Evolutionary conservation across 2,888 invertebrate genomes (phyloP), one percentile per base, ranked within the genome.

Genomic region (Trichopria drosophilae): DNA sequence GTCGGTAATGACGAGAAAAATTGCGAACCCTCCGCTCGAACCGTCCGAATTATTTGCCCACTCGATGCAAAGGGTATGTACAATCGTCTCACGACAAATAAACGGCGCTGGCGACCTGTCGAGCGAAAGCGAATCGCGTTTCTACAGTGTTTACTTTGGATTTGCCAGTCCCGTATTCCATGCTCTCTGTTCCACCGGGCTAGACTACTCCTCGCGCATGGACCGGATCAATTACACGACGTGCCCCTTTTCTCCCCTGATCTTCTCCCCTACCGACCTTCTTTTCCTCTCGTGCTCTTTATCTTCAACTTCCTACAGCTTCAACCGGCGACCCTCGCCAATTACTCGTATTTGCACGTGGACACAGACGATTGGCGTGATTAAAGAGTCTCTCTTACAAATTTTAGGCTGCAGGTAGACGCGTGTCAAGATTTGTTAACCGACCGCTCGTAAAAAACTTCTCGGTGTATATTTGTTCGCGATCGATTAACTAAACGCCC

Each of bases 211-310:
- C n/a, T n/a, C n/a, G n/a, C n/a, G n/a, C n/a, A n/a, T n/a, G n/a
- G n/a, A n/a, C n/a, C n/a, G n/a, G n/a, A n/a, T n/a, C 70, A 69
- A 71, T 69, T 69, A 68, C 61, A 64, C 63, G 62, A 57, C 44
- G 47, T 46, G 50, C 46, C 47, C 59, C 45, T 51, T 32, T 48
- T 48, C 36, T 35, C 57, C 55, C 48, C 53, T 49, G 45, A 57
- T 40, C 41, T 61, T 57, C 60, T 55, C 42, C 34, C 23, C 34
- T 36, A 40, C 45, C 50, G 34, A 50, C 31, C 42, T 34, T 16
- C 39, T 23, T 51, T 36, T 51, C 43, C 28, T 26, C 35, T 46
- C n/a, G 34, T 29, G 12, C 24, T 37, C 34, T 34, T 19, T 5
- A 12, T 9, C n/a, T 13, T 0, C 5, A 29, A 7, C 19, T 43